These are phyloP conservation scores for Paralichthys olivaceus DNA, from an alignment of 2,113 vertebrate genomes.

Conservation along the genomic window DNA sequence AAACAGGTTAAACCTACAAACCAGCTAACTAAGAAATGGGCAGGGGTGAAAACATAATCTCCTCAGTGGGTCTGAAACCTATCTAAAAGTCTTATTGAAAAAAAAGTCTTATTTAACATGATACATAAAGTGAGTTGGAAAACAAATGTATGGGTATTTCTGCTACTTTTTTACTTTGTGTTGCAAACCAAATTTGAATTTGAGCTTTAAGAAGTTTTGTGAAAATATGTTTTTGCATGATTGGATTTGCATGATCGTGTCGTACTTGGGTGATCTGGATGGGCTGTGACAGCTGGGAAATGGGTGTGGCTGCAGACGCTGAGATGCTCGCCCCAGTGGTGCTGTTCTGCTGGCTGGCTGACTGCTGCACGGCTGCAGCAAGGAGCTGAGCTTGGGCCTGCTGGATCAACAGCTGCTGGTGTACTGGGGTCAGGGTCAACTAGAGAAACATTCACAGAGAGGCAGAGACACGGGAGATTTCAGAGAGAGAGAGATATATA, in stretches of 20 bases:
- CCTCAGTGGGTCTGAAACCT: too few species aligned
- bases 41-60: too few species aligned
- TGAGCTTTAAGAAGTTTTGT: neutral
- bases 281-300: slow-evolving; percentile 98
- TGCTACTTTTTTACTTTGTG: neutral
- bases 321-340: slow-evolving; percentile 98
- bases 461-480: neutral
- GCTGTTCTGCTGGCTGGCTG: slow-evolving; percentile 95
- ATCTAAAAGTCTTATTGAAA: too few species aligned
- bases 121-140: neutral
- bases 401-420: slow-evolving; percentile 96
- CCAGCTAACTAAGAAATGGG: too few species aligned
- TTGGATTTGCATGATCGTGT: neutral
- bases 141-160: neutral
- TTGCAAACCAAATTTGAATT: neutral
- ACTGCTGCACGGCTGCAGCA: slow-evolving; percentile 97
- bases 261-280: slow-evolving; percentile 96
- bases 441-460: slow-evolving; percentile 55
- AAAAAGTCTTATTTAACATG: neutral
- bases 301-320: slow-evolving; percentile 96
- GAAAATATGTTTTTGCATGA: neutral
- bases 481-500: neutral
- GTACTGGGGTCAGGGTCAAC: slow-evolving; percentile 95
- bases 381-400: slow-evolving; percentile 98
- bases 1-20: too few species aligned